Percentiles rank a stretch among this genome's conserved stretches.
phyloP scores from a whole-genome alignment of 1,140 invertebrate species.

The Tetranychus urticae region DNA sequence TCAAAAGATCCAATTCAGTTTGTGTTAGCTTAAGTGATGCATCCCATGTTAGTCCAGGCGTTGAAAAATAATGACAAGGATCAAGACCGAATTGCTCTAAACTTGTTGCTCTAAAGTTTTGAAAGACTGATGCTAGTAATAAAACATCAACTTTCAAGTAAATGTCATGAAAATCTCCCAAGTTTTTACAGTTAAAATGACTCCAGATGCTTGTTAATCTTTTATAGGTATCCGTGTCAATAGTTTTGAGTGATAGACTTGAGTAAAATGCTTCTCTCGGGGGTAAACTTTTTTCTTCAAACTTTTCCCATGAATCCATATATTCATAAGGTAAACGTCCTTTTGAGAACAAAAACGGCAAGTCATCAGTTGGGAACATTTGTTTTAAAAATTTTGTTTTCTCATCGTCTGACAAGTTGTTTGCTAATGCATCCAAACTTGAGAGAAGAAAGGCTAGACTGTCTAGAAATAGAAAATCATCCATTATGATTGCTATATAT shows the following conservation, averaged over 20 bases:
- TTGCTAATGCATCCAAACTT: neutral
- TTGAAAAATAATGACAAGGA: neutral
- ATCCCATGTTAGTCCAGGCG: neutral
- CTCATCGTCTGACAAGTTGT: no score
- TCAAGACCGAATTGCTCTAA: neutral
- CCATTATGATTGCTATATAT: neutral
- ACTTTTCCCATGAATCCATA: neutral
- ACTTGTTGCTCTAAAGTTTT: neutral
- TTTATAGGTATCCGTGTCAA: neutral
- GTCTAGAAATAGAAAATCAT: neutral
- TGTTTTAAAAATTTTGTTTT: no score
- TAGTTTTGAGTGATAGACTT: neutral
- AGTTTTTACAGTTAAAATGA: neutral
- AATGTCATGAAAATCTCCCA: neutral
- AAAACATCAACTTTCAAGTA: neutral
- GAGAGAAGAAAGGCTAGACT: neutral
- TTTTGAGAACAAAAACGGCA: neutral
- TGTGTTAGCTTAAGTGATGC: neutral
- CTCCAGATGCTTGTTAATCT: neutral
- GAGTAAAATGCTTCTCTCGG: neutral
- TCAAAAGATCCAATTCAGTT: slow-evolving; percentile 10
- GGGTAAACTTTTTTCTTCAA: neutral
- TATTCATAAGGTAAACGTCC: neutral
- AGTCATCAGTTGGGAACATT: neutral
- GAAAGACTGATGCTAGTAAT: neutral